Conservation (phyloP, 2,888 invertebrate genomes). For the Rugalucina vietnamica region DNA sequence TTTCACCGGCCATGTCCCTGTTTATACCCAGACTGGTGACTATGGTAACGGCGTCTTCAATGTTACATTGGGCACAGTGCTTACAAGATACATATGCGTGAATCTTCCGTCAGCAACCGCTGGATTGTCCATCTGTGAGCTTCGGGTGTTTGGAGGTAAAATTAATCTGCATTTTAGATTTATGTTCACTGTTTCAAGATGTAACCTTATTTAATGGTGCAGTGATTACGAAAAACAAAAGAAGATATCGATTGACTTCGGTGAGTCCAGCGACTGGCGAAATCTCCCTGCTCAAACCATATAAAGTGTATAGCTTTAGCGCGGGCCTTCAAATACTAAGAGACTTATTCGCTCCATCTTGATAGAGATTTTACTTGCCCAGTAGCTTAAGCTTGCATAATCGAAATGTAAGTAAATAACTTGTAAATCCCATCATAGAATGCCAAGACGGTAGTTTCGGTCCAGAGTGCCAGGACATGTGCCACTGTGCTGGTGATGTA, state of each 20-base stretch:
- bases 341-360: too few species aligned
- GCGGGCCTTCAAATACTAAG: too few species aligned
- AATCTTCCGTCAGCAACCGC: slow-evolving; percentile 14
- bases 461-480: slow-evolving; percentile 31
- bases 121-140: slow-evolving; percentile 56
- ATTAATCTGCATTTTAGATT: not conserved
- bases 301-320: too few species aligned
- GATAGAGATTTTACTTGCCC: too few species aligned
- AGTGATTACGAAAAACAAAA: too few species aligned
- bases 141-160: slow-evolving; percentile 58
- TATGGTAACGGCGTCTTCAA: slow-evolving; percentile 36
- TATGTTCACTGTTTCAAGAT: too few species aligned
- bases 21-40: not conserved
- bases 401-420: too few species aligned
- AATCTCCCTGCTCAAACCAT: too few species aligned
- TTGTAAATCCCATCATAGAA: slow-evolving; percentile 38
- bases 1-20: not conserved
- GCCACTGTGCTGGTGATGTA: slow-evolving; percentile 40
- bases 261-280: too few species aligned
- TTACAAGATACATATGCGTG: slow-evolving; percentile 32
- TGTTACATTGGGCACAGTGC: slow-evolving; percentile 11
- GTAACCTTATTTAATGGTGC: too few species aligned
- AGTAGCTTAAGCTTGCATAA: too few species aligned
- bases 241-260: too few species aligned
- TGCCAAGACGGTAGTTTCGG: slow-evolving; percentile 51